Conservation (phyloP, 2,797 vertebrate species). For the Microtus californicus region DNA sequence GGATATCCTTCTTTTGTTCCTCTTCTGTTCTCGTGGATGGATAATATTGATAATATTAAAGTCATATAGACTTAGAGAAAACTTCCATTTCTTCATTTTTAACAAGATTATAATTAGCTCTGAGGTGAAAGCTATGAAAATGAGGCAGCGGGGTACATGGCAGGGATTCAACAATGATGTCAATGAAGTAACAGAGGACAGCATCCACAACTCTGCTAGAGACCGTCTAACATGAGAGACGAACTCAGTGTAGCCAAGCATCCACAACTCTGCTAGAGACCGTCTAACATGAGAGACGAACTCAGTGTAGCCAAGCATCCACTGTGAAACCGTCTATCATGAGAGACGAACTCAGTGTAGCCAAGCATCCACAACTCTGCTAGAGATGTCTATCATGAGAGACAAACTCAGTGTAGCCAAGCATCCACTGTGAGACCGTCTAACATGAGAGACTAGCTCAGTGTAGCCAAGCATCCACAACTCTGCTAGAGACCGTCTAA, state of each 20-base stretch:
- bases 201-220: background rate
- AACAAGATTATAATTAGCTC: background rate
- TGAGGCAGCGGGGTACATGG: background rate
- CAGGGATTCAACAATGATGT: background rate
- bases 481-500: too few species aligned
- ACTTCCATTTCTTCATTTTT: background rate
- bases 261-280: too few species aligned
- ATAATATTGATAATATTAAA: background rate
- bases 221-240: background rate
- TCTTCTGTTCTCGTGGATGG: background rate
- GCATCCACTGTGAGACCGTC: background rate
- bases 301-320: background rate
- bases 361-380: background rate
- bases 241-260: too few species aligned
- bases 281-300: too few species aligned
- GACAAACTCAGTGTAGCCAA: background rate
- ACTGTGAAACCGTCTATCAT: background rate
- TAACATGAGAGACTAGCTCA: constrained; percentile 26
- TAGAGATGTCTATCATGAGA: too few species aligned
- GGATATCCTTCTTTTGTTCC: background rate
- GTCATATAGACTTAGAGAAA: background rate
- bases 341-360: background rate
- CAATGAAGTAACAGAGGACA: background rate
- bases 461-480: background rate
- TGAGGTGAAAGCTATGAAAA: background rate